Evolutionary conservation across 2,113 vertebrate species (phyloP), one percentile per base, ranked within the genome.

Genomic region (Pan paniscus): DNA sequence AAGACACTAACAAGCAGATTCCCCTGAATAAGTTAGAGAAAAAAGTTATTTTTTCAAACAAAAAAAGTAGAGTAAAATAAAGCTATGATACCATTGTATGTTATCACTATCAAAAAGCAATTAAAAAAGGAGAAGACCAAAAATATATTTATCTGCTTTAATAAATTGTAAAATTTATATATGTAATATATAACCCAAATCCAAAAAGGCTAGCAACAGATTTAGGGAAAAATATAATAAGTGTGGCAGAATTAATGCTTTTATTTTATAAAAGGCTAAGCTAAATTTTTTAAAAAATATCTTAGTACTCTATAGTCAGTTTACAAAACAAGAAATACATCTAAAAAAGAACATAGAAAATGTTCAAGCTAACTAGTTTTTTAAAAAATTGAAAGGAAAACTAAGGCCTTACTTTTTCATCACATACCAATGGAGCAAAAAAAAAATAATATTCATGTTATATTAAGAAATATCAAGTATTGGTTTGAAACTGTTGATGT

Each of bases 191-290:
- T 83, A 43, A 35, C 61, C 16, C 35, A 57, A 61, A 79, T 81
- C 90, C 43, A 20, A 68, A 96, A 48, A 96, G 2, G 2, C 40
- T 83, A 83, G 18, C 23, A n/a, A 40, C 75, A 94, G 32, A 80
- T 76, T 80, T 89, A 81, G 38, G 6, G 0, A 55, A 84, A 93
- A 93, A 20, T 55, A 38, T 91, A 85, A 70, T 64, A 85, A 84
- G 73, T 83, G 17, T 89, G 23, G 5, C 50, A 96, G 16, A 86
- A 30, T 89, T 92, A 76, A 73, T 82, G 7, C 17, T 95, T 97
- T 93, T 89, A 57, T 85, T 93, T 89, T 68, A 25, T 57, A 57
- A 88, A 90, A 50, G 5, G 8, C n/a, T 68, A 90, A 57, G 86
- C 73, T 93, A 90, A 93, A 95, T 13, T 72, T 64, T 72, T 64